Evolutionary conservation across 1,140 invertebrate genomes (phyloP).

Genomic region (Theocolax elegans): DNA sequence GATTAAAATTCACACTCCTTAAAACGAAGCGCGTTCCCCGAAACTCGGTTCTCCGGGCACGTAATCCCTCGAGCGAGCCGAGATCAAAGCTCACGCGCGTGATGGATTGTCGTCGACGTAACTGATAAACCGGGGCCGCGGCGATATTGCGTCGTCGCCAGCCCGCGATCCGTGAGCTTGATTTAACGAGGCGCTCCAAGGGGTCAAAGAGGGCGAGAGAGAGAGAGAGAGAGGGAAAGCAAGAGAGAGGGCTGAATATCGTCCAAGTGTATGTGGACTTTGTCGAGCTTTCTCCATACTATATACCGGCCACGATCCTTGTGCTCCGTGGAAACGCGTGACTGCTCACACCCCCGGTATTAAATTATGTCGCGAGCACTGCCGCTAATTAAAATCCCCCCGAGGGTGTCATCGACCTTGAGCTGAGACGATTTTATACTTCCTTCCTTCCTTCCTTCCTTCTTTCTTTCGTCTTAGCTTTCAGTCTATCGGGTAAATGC

Average conservation of each 20-base stretch:
- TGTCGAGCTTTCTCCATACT: background rate
- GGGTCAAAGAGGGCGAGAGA: too few species aligned
- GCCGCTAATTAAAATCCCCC: conserved; percentile 2
- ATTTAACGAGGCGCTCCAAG: conserved; percentile 16
- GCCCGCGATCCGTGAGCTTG: background rate
- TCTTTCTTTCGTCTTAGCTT: conserved; percentile 2
- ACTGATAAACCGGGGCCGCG: conserved; percentile 6
- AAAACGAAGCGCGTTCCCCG: background rate
- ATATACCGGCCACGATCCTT: background rate
- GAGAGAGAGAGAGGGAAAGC: too few species aligned
- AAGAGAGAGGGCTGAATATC: too few species aligned
- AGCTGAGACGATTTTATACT: background rate
- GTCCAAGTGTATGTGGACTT: background rate
- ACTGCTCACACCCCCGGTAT: background rate
- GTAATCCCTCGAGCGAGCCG: background rate
- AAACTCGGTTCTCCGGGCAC: too few species aligned
- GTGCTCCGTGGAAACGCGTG: conserved; percentile 1
- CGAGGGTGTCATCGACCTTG: conserved; percentile 20
- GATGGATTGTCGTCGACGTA: conserved; percentile 12
- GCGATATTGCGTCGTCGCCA: background rate
- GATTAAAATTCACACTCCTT: conserved; percentile 28
- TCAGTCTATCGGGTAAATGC: background rate
- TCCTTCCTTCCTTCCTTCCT: background rate
- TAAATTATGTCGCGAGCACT: background rate
- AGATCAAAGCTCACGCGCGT: conserved; percentile 3